These are phyloP conservation scores for Sycophila sp. DNA, from an alignment of 1,140 invertebrate species.

Conservation along the genomic window DNA sequence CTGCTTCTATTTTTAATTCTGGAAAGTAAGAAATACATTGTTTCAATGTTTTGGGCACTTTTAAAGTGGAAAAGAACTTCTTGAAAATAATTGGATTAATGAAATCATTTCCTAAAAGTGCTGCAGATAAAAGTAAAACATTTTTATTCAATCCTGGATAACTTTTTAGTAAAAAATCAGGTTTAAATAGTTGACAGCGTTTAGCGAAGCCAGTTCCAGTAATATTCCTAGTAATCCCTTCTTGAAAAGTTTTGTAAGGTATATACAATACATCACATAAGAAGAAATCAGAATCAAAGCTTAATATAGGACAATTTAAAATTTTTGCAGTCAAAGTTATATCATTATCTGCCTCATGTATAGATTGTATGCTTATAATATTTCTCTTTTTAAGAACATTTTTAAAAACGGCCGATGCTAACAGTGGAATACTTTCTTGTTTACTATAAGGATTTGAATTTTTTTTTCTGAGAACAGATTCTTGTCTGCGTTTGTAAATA, in stretches of 20 bases:
- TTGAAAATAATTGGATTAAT: constrained; percentile 74
- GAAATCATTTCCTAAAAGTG: constrained; percentile 90
- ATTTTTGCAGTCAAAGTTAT: constrained; percentile 80
- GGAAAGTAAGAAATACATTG: constrained; percentile 68
- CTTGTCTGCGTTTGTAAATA: constrained; percentile 69
- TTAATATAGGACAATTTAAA: constrained; percentile 84
- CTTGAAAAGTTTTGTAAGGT: constrained; percentile 76
- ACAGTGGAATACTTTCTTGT: constrained; percentile 72
- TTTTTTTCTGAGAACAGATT: constrained; percentile 69
- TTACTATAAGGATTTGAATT: constrained; percentile 61
- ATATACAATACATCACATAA: constrained; percentile 86
- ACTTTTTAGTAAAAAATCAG: constrained; percentile 74
- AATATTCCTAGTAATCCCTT: constrained; percentile 37
- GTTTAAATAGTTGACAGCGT: constrained; percentile 76
- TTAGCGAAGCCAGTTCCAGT: constrained; percentile 54
- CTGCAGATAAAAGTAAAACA: constrained; percentile 81
- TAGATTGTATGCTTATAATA: constrained; percentile 75
- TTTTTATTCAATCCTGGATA: constrained; percentile 74
- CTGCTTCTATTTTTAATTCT: constrained; percentile 73
- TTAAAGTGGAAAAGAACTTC: constrained; percentile 76
- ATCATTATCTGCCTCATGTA: constrained; percentile 88
- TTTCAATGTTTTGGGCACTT: constrained; percentile 69
- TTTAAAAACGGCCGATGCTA: constrained; percentile 78
- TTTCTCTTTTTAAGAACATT: constrained; percentile 73
- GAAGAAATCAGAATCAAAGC: constrained; percentile 92